These are phyloP conservation scores for Leptoteleia sp. DNA, from an alignment of 1,140 invertebrate genomes.

Conservation along the genomic window DNA sequence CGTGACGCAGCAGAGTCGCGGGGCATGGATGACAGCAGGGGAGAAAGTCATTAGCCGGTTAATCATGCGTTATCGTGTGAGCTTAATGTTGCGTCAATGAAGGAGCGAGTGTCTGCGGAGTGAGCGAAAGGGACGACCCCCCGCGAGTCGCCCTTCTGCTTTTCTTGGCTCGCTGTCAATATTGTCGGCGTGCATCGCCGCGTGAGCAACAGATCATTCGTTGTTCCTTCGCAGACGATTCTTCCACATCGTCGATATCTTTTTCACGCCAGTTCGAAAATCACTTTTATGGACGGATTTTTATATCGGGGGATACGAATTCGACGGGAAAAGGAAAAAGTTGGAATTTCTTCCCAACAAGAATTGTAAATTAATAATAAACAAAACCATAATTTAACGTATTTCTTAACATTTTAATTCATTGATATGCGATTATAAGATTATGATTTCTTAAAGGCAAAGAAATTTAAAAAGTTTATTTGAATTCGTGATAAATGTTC, in stretches of 20 bases:
- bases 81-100: slow-evolving; percentile 81
- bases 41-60: slow-evolving; percentile 80
- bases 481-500: too few species aligned
- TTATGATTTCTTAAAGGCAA: too few species aligned
- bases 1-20: slow-evolving; percentile 48
- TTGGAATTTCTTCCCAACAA: too few species aligned
- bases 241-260: slow-evolving; percentile 31
- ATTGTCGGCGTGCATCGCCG: slow-evolving; percentile 73
- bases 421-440: too few species aligned
- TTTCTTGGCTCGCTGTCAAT: slow-evolving; percentile 77
- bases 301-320: not conserved
- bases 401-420: too few species aligned
- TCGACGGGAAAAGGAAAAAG: not conserved
- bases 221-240: slow-evolving; percentile 47
- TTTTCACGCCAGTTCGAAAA: slow-evolving; percentile 38
- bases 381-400: too few species aligned
- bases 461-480: too few species aligned
- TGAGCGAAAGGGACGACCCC: slow-evolving; percentile 70
- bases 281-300: slow-evolving; percentile 34
- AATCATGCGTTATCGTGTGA: slow-evolving; percentile 81
- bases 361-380: not conserved
- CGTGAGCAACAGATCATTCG: slow-evolving; percentile 78
- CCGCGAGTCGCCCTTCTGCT: slow-evolving; percentile 45
- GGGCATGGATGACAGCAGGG: slow-evolving; percentile 62
- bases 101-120: slow-evolving; percentile 76